Conservation (phyloP, 2,113 vertebrate species). For the Dipodomys spectabilis region DNA sequence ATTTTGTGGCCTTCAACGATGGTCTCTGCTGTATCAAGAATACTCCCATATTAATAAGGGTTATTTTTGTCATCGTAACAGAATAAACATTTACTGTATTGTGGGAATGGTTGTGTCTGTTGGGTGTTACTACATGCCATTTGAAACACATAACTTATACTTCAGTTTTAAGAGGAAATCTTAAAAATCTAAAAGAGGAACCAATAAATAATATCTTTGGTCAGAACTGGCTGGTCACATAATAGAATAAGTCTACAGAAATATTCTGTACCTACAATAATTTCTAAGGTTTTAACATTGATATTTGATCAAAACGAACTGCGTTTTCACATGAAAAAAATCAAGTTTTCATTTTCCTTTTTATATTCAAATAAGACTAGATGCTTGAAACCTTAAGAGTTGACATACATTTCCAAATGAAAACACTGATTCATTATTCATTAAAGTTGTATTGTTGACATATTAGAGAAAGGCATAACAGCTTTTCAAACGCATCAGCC, state of each 20-base stretch:
- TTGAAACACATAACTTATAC: constrained; percentile 42
- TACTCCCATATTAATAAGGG: not conserved
- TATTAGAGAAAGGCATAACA: not conserved
- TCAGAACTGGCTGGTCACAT: not conserved
- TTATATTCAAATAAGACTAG: not conserved
- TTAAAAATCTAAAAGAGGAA: constrained; percentile 51
- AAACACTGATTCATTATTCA: constrained; percentile 7
- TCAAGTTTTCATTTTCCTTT: not conserved
- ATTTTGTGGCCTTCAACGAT: not conserved
- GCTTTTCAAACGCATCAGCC: not conserved
- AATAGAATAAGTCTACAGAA: not conserved
- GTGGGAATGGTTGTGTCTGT: not conserved
- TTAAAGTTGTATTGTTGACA: not conserved
- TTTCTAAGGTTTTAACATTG: not conserved
- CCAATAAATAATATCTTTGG: constrained; percentile 1
- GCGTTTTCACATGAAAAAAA: not conserved
- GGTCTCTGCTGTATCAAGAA: too few species aligned
- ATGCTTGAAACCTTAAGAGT: not conserved
- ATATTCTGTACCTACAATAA: not conserved
- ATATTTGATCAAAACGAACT: not conserved
- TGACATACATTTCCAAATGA: constrained; percentile 39
- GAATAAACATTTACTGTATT: not conserved
- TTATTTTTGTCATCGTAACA: not conserved
- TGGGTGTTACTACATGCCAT: not conserved
- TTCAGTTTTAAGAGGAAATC: constrained; percentile 45